Evolutionary conservation across 2,113 vertebrate genomes (phyloP), one percentile per base, ranked within the genome.

Genomic region (Eclectus roratus): DNA sequence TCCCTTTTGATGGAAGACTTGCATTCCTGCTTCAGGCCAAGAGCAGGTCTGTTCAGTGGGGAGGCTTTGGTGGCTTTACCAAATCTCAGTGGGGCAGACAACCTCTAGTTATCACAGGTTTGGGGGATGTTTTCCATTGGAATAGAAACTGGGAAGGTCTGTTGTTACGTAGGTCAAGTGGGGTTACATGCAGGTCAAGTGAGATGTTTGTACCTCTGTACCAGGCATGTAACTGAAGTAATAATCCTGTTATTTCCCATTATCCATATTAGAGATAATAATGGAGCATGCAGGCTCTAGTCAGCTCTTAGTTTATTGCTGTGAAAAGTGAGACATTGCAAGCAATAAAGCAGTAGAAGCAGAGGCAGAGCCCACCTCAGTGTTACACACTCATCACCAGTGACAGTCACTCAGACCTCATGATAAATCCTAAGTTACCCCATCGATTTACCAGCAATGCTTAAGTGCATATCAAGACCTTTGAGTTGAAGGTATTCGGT

Each of bases 361-460:
- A 37, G 46, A 83, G 49, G 13, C 10, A 11, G 41, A 65, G 47
- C 25, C 17, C 33, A 9, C 3, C 0, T 0, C 3, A 3, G 12
- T 58, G 37, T 58, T 43, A 31, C 43, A 53, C 14, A 18, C n/a
- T 73, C 28, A 15, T 49, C 2, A 4, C 33, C 35, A 68, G 35
- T 25, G 39, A 21, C 1, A 2, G 69, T 50, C 37, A 58, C 13
- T 87, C 46, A 81, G 28, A 85, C 18, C 23, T 47, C 46, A 4
- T 10, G 24, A 44, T 71, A 64, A 84, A 72, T 71, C 52, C 60
- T 43, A 0, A 43, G 68, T 58, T 71, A 90, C 61, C 52, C 44
- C 31, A 53, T 0, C 4, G 2, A 79, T 89, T 56, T 79, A 35
- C 55, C 52, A 68, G 28, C 0, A 0, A 31, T 76, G 27, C 39